Evolutionary conservation across 2,888 invertebrate genomes (phyloP).

Genomic region (Lochmaea capreae): DNA sequence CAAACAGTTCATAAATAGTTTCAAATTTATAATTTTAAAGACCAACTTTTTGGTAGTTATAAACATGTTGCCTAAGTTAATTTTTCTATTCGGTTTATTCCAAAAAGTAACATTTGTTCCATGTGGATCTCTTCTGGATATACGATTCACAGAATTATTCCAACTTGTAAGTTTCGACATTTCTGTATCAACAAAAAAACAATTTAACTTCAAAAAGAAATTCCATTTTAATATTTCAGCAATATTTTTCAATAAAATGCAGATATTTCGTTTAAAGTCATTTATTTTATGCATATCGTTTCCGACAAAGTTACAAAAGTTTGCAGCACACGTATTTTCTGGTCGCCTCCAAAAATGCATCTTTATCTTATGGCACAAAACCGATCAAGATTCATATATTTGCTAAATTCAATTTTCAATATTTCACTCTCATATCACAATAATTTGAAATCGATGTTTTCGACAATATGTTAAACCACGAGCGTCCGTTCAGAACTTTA

Average conservation of each 20-base stretch:
- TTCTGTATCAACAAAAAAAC: no score
- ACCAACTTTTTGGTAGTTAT: no score
- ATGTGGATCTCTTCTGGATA: no score
- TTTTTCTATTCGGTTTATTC: no score
- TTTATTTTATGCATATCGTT: conserved; percentile 39
- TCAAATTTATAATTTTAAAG: no score
- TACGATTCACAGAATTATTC: no score
- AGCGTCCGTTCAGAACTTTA: not conserved
- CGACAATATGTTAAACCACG: conserved; percentile 3
- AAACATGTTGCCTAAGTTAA: no score
- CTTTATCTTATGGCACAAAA: conserved; percentile 35
- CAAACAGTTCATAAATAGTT: no score
- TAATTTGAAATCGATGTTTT: conserved; percentile 23
- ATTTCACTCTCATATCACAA: conserved; percentile 25
- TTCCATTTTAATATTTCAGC: conserved; percentile 33
- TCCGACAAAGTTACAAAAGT: conserved; percentile 31
- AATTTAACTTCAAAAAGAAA: no score
- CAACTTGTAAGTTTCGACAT: no score
- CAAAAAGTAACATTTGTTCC: no score
- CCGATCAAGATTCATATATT: conserved; percentile 37
- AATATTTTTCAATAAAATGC: conserved; percentile 39
- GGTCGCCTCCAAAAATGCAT: conserved; percentile 25
- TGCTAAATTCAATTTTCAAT: conserved; percentile 32
- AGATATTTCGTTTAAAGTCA: conserved; percentile 32
- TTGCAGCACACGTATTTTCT: conserved; percentile 25